Evolutionary conservation across 2,113 vertebrate genomes (phyloP), one percentile per base, ranked within the genome.

Genomic region (Seriola quinqueradiata): DNA sequence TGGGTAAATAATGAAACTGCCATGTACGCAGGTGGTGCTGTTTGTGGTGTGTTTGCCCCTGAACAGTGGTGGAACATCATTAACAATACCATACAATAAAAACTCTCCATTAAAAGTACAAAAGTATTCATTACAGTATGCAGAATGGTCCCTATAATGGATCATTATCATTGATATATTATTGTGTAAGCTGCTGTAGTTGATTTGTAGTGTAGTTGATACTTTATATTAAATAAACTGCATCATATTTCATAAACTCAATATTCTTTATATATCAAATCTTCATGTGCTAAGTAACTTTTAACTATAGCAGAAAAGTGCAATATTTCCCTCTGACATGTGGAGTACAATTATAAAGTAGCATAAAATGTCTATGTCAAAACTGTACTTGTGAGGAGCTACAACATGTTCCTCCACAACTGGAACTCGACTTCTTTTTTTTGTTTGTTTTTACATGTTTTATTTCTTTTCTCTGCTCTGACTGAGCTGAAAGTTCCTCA

Each of bases 391-490:
- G 19, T 19, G 59, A 64, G 5, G 25, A 46, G 44, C 61, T 36
- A 4, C 12, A 63, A 44, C 54, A 23, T 14, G 38, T 32, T 54
- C 8, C 8, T 28, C 21, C n/a, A 57, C 54, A 25, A 12, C 54
- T 57, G 54, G 25, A 11, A 17, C 16, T 14, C 8, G 7, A 46
- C 57, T 36, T 48, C 12, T 63, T 9, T 65, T 34, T 70, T 66
- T 28, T 80, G 65, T 80, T 84, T 71, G 40, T 66, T 70, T 71
- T 70, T 11, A 13, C 63, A 48, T 14, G 50, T 55, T 59, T 23
- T 23, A 12, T n/a, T 16, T 12, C 17, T 42, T n/a, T 64, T 59
- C 16, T 0, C 10, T 6, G 54, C 42, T 55, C 14, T 50, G 40
- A 69, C 14, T 8, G 40, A 28, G 46, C 52, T 25, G 21, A 48